Percentiles rank a stretch among this genome's conserved stretches.
Evolutionary conservation across 1,140 invertebrate species (phyloP).

Genomic region (Drosophila prosaltans): DNA sequence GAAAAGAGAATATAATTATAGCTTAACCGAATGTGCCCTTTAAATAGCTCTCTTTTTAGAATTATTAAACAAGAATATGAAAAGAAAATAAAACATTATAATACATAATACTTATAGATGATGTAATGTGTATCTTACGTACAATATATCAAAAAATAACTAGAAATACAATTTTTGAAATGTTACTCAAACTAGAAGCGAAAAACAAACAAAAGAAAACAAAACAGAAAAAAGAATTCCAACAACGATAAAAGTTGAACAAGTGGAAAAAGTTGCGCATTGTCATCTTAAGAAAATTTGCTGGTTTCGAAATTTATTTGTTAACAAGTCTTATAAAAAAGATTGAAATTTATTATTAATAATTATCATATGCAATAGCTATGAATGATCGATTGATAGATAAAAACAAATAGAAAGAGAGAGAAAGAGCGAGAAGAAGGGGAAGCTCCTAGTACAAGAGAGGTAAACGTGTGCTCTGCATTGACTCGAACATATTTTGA

Average conservation of each 20-base stretch:
- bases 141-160: slow-evolving; percentile 23
- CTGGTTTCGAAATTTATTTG: slow-evolving; percentile 78
- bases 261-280: slow-evolving; percentile 7
- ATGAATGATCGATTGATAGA: slow-evolving; percentile 33
- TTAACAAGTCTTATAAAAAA: slow-evolving; percentile 47
- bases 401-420: neutral
- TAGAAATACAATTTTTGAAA: slow-evolving; percentile 66
- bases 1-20: slow-evolving; percentile 77
- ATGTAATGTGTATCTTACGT: slow-evolving; percentile 58
- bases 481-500: slow-evolving; percentile 36
- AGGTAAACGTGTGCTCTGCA: slow-evolving; percentile 27
- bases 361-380: slow-evolving; percentile 50
- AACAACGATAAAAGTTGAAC: slow-evolving; percentile 66
- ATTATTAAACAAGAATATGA: slow-evolving; percentile 55
- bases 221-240: slow-evolving; percentile 25
- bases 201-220: slow-evolving; percentile 19
- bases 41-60: slow-evolving; percentile 83
- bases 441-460: neutral
- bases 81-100: slow-evolving; percentile 47
- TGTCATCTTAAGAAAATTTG: slow-evolving; percentile 68
- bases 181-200: slow-evolving; percentile 56
- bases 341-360: slow-evolving; percentile 49
- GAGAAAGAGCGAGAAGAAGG: neutral
- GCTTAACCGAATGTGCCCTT: slow-evolving; percentile 84
- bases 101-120: slow-evolving; percentile 59